These are phyloP conservation scores for Philereme transversata DNA, from an alignment of 2,888 invertebrate genomes.

Conservation along the genomic window DNA sequence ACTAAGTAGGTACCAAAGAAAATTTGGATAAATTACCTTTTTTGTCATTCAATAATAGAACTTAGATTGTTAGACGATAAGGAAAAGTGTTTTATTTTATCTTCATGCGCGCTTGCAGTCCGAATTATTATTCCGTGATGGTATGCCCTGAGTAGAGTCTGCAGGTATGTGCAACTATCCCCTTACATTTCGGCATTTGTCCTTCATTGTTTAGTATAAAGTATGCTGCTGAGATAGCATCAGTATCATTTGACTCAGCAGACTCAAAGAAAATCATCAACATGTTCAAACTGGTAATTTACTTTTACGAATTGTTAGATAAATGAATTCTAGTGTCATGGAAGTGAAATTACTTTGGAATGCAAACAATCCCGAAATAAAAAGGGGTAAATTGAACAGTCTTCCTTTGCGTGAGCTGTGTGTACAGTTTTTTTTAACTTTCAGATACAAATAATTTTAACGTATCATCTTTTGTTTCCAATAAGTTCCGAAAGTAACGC, in stretches of 20 bases:
- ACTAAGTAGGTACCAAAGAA: no score
- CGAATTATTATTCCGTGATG: constrained; percentile 32
- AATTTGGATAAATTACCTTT: no score
- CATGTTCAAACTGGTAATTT: constrained; percentile 59
- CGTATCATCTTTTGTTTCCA: no score
- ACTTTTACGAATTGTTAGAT: not conserved
- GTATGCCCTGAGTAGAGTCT: constrained; percentile 2
- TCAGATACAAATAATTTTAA: no score
- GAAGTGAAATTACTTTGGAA: no score
- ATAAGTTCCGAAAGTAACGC: no score
- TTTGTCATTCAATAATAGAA: no score
- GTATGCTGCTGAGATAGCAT: constrained; percentile 18
- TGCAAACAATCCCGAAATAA: no score
- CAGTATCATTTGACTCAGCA: constrained; percentile 41
- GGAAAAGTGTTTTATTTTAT: constrained; percentile 8
- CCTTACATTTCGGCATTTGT: constrained; percentile 24
- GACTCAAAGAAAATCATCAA: constrained; percentile 40
- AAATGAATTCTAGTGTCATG: no score
- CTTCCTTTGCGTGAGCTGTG: no score
- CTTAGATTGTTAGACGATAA: not conserved
- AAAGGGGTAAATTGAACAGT: no score
- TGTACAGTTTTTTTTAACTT: no score
- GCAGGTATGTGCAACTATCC: constrained; percentile 3
- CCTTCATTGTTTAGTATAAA: constrained; percentile 38
- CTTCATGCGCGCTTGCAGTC: constrained; percentile 14